phyloP scores from a whole-genome alignment of 2,113 vertebrate genomes.

The Hyla sarda region DNA sequence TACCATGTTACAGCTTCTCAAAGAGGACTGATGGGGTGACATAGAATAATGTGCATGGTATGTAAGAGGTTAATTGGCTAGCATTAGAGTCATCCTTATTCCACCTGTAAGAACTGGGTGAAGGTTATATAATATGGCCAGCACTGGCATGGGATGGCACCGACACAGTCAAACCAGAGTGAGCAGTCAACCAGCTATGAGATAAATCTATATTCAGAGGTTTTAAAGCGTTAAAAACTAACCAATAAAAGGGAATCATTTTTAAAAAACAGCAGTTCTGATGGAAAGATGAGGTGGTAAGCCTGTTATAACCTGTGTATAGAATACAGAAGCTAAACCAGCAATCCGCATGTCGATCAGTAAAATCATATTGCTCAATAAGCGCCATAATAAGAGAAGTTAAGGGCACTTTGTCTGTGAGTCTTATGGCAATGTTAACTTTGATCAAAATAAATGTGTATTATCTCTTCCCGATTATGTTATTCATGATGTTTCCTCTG shows the following conservation, averaged over 20 bases:
- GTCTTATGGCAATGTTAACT: conserved; percentile 41
- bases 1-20: no score
- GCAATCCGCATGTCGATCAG: neutral
- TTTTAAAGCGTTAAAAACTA: neutral
- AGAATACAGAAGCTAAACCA: neutral
- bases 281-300: neutral
- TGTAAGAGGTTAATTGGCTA: no score
- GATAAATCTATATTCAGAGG: no score
- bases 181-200: no score
- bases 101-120: no score
- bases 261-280: neutral
- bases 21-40: no score
- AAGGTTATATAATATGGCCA: no score
- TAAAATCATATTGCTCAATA: conserved; percentile 1
- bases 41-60: no score
- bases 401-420: conserved; percentile 24
- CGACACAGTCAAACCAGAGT: no score
- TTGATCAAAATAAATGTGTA: conserved; percentile 56
- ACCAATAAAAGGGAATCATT: neutral
- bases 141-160: no score
- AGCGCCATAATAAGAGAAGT: neutral
- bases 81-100: no score
- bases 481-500: conserved; percentile 53
- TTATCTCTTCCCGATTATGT: conserved; percentile 49
- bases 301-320: neutral